Evolutionary conservation across 2,797 vertebrate genomes (phyloP), one percentile per base, ranked within the genome.

Genomic region (Chrosomus eos): DNA sequence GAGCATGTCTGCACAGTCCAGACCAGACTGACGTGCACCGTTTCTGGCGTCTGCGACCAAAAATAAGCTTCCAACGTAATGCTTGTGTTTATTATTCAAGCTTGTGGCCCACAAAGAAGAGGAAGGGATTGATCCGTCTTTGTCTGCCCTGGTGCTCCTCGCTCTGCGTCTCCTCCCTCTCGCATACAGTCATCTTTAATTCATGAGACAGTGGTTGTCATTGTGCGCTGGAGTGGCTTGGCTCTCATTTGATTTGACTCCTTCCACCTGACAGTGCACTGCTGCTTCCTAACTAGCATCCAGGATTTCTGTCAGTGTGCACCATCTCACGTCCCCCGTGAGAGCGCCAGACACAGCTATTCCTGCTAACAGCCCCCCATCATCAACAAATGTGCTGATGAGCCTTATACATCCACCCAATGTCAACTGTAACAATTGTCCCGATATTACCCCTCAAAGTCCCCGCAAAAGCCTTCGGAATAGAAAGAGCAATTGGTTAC

Each of bases 181-280:
- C 80, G 67, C 81, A 79, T 75, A 76, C 70, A 58, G 43, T 79
- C 28, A 92, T 92, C 88, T 92, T 92, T 93, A 91, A 93, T 93
- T 92, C 86, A 93, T 92, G 90, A 89, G 68, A 75, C 86, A 80
- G 80, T 71, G 88, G 82, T 89, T 91, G 87, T 91, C 90, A 85
- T 88, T 60, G 86, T 86, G 86, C 28, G 48, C 78, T 89, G 75
- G 28, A 85, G 81, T 75, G 76, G 78, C 55, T 79, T 71, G 51
- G 75, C 87, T 87, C 72, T 90, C 85, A 84, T 87, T 85, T 87
- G 83, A 89, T 90, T 86, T 87, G 87, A 90, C 89, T 92, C 89
- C 82, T 88, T 68, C 73, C 88, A 88, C 85, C 88, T 83, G 85
- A 88, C 72, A 81, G 68, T 71, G 79, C 78, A 76, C 74, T 43